Base-by-base conservation (phyloP, 2,888 invertebrate species). In the Pardosa pseudoannulata region DNA sequence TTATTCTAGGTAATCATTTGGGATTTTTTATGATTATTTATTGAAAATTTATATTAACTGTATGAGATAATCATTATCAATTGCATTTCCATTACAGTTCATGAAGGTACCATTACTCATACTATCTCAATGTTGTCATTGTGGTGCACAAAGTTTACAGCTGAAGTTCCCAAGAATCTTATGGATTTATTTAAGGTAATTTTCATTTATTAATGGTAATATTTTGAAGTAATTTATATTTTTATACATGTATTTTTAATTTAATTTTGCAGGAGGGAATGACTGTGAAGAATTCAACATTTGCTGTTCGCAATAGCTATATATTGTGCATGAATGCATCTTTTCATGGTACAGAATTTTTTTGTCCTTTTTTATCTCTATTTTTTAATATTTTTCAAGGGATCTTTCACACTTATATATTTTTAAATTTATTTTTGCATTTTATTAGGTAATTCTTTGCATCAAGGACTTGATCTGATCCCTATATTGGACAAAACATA, bases 81-180 rank as follows among this genome's bases (percentile, higher is more conserved):
- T n/a, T n/a, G n/a, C n/a, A n/a, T n/a, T n/a, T n/a, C n/a, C 89
- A 70, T 89, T 91, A 13, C 90, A 93, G 96, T 96, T 39, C 97
- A 98, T 91, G 98, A 98, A 92, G 96, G 96, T 90, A 97, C 96
- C 0, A 92, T 98, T 75, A 94, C 96, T 88, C 95, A 94, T 89
- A 95, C 96, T 7, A 92, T 98, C 29, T 95, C 96, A 90, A 95
- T 95, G 94, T 93, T 97, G 91, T 93, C 95, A 7, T 91, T 94
- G 29, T 98, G 98, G 98, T 94, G 95, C 72, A 90, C 91, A 19
- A 94, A 94, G 90, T 94, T 95, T 88, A 92, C 92, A 0, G 93
- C 92, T n/a, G 93, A 94, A 88, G 92, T 95, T 41, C 95, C 96
- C 0, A 93, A 93, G 86, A 93, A 93, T 89, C 92, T 96, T 11